Conservation (phyloP, 1,140 invertebrate genomes). For the Polypedilum vanderplanki region DNA sequence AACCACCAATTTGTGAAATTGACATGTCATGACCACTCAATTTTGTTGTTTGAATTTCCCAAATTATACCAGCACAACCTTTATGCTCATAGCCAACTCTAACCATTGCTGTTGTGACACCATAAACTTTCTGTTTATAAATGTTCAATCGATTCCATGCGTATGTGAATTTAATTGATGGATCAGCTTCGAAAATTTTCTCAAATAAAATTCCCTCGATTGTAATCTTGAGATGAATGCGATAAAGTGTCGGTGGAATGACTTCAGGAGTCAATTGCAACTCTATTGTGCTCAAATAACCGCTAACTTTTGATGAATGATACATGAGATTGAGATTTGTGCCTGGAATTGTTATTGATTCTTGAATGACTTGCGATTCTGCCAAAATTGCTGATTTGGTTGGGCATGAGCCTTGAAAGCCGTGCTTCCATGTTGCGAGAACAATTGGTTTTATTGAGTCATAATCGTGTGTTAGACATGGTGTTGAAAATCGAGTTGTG, state of each 20-base stretch:
- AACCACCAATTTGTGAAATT: slow-evolving; percentile 90
- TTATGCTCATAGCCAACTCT: slow-evolving; percentile 94
- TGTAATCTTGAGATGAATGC: slow-evolving; percentile 84
- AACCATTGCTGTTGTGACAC: slow-evolving; percentile 82
- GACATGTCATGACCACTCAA: slow-evolving; percentile 93
- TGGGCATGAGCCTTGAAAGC: slow-evolving; percentile 90
- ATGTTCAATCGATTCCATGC: slow-evolving; percentile 94
- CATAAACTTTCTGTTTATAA: slow-evolving; percentile 91
- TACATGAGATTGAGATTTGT: slow-evolving; percentile 90
- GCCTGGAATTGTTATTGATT: slow-evolving; percentile 86
- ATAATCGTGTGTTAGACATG: slow-evolving; percentile 85
- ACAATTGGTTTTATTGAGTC: slow-evolving; percentile 91
- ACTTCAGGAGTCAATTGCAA: slow-evolving; percentile 82
- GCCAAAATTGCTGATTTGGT: slow-evolving; percentile 86
- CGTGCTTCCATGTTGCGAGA: slow-evolving; percentile 91
- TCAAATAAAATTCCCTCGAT: slow-evolving; percentile 92
- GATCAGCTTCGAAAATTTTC: slow-evolving; percentile 90
- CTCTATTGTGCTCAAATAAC: slow-evolving; percentile 91
- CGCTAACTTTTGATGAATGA: slow-evolving; percentile 83
- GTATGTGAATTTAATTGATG: slow-evolving; percentile 91
- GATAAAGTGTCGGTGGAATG: slow-evolving; percentile 69
- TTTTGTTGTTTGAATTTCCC: slow-evolving; percentile 92
- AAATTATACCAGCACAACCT: slow-evolving; percentile 87
- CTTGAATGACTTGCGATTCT: slow-evolving; percentile 92
- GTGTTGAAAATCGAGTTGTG: slow-evolving; percentile 47